Evolutionary conservation across 2,888 invertebrate genomes (phyloP).

Genomic region (Lasius platythorax): DNA sequence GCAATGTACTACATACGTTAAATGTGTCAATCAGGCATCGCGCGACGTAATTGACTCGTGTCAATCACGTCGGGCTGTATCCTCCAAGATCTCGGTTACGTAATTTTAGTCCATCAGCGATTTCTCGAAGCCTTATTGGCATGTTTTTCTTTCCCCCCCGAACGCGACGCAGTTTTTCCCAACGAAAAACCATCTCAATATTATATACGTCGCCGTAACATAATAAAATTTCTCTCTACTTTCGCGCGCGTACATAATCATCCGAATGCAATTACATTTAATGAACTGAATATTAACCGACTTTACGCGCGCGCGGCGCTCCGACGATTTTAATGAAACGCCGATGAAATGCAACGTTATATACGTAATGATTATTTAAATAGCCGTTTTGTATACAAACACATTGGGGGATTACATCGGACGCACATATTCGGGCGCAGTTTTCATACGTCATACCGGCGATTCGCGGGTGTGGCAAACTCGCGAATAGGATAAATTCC

Average conservation of each 20-base stretch:
- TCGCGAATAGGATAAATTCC: conserved; percentile 42
- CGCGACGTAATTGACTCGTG: conserved; percentile 16
- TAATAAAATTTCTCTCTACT: conserved; percentile 15
- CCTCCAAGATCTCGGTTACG: background rate
- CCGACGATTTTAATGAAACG: conserved; percentile 63
- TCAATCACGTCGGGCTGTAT: background rate
- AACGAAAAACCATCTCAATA: background rate
- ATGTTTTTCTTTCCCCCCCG: background rate
- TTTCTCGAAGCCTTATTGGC: background rate
- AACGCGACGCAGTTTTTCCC: background rate
- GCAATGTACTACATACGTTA: background rate
- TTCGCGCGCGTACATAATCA: conserved; percentile 18
- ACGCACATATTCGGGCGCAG: conserved; percentile 19
- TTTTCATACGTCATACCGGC: conserved; percentile 45
- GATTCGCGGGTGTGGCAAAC: background rate
- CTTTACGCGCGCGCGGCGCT: conserved; percentile 46
- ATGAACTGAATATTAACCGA: conserved; percentile 63
- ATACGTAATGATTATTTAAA: conserved; percentile 69
- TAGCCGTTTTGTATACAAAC: conserved; percentile 42
- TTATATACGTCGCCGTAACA: background rate
- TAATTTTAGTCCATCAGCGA: conserved; percentile 2
- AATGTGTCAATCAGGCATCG: background rate
- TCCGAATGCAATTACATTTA: conserved; percentile 56
- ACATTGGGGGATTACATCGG: conserved; percentile 27
- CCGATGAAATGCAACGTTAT: conserved; percentile 39